These are phyloP conservation scores for Liposcelis brunnea DNA, from an alignment of 2,888 invertebrate species.

Conservation along the genomic window DNA sequence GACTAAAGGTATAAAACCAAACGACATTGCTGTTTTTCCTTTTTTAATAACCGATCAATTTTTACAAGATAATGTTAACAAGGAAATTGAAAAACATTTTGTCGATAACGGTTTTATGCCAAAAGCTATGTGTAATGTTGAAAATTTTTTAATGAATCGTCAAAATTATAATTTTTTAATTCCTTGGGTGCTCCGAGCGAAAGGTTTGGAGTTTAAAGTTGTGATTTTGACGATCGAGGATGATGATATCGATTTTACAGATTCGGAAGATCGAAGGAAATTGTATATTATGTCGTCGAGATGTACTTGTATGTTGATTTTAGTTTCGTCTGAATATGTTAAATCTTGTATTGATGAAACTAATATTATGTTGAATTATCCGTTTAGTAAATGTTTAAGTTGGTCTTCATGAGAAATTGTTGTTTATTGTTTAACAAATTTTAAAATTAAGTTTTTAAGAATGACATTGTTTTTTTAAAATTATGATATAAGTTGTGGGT, in stretches of 20 bases:
- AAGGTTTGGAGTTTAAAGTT: constrained; percentile 26
- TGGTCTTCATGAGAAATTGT: too few species aligned
- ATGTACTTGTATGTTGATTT: constrained; percentile 24
- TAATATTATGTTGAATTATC: constrained; percentile 20
- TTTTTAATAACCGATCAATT: constrained; percentile 22
- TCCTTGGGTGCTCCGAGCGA: constrained; percentile 24
- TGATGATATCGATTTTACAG: constrained; percentile 24
- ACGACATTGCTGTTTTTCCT: constrained; percentile 24
- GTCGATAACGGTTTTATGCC: constrained; percentile 24
- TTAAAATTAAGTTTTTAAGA: background rate
- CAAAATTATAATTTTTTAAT: constrained; percentile 23
- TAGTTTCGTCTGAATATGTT: constrained; percentile 20
- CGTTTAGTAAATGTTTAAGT: constrained; percentile 18
- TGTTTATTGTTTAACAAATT: background rate
- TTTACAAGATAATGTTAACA: constrained; percentile 21
- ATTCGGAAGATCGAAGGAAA: constrained; percentile 24
- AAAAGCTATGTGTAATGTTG: constrained; percentile 22
- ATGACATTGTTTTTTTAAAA: too few species aligned
- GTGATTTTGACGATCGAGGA: constrained; percentile 24
- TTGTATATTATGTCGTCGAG: constrained; percentile 25
- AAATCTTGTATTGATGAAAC: constrained; percentile 20
- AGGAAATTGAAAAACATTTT: constrained; percentile 22
- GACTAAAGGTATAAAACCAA: constrained; percentile 25
- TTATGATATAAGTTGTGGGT: too few species aligned
- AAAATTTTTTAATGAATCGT: constrained; percentile 21